Conservation (phyloP, 2,113 vertebrate species). For the zebrafish (Danio rerio) region GRCz12tu NC_133186.1:46079501-46080000, state of each 20-base stretch:
- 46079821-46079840: slow-evolving; percentile 50
- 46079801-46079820: slow-evolving; percentile 61
- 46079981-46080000: slow-evolving; percentile 36
- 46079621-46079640: slow-evolving; percentile 47
- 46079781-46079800: slow-evolving; percentile 64
- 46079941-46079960: slow-evolving; percentile 45
- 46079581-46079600: too few relatives aligned
- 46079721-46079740: slow-evolving; percentile 70
- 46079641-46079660: slow-evolving; percentile 62
- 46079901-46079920: neutral
- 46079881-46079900: slow-evolving; percentile 25
- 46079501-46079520: too few relatives aligned
- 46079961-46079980: slow-evolving; percentile 32
- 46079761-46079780: slow-evolving; percentile 63
- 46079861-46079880: slow-evolving; percentile 16
- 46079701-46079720: slow-evolving; percentile 58
- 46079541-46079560: too few relatives aligned
- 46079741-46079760: slow-evolving; percentile 61
- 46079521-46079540: too few relatives aligned
- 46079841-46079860: slow-evolving; percentile 16
- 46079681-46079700: slow-evolving; percentile 64
- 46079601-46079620: too few relatives aligned
- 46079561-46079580: too few relatives aligned
- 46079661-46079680: slow-evolving; percentile 74
- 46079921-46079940: slow-evolving; percentile 28